Base-by-base conservation (phyloP, 1,140 invertebrate genomes). In the Euwallacea fornicatus region DNA sequence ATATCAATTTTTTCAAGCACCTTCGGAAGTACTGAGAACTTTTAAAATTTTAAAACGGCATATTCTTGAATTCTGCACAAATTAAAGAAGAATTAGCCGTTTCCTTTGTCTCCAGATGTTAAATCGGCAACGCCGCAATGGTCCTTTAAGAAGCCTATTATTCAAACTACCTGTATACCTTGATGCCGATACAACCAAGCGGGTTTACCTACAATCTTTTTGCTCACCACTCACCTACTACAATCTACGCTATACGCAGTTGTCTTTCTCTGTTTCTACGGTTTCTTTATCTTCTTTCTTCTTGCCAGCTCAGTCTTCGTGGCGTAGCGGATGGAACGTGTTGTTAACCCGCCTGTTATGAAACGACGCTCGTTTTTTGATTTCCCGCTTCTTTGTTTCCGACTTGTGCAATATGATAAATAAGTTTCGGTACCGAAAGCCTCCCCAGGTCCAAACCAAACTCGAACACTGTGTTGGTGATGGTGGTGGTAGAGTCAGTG, bases 401-500 rank as follows among this genome's bases (percentile, higher is more conserved):
- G 55, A 69, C 13, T 67, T 64, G 11, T 56, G 6, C 16, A 74
- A 72, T 50, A 78, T 79, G 78, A 79, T 79, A 41, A 78, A 77
- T 68, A 79, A 79, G 69, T 79, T 79, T 70, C 71, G 78, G 43
- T 79, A 79, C 54, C 76, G 72, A 55, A 79, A 79, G 61, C 77
- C 76, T 10, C 50, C 72, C 7, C 71, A 72, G 62, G 71, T 66
- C 43, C 50, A 62, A 16, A 42, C 41, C 11, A 41, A 41, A 21
- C 11, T 9, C 2, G 46, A 33, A 50, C 13, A 50, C 46, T 50
- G 46, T 50, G 46, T 33, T 33, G 21, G 21, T 33, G 46, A 50
- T 21, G 55, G 55, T 58, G 55, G 55, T 58, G n/a, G 46, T 13
- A 50, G 9, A 50, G 46, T 2, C 13, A 6, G 9, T 50, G 9